These are phyloP conservation scores for Erethizon dorsatum DNA, from an alignment of 2,797 vertebrate species.

Conservation along the genomic window DNA sequence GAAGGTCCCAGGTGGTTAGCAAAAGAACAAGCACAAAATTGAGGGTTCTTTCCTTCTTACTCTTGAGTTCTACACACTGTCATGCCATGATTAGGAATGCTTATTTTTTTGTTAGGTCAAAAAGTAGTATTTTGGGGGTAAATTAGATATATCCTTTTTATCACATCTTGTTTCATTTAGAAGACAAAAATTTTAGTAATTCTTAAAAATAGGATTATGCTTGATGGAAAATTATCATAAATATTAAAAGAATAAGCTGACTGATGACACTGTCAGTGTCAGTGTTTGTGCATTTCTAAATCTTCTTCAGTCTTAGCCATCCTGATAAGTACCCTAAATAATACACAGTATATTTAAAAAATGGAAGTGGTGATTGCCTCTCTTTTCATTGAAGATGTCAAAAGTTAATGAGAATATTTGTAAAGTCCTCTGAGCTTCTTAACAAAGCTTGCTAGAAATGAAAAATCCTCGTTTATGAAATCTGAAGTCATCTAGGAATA, in stretches of 20 bases:
- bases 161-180: neutral
- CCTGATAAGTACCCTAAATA: neutral
- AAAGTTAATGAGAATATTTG: constrained; percentile 71
- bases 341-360: neutral
- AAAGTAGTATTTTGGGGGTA: constrained; percentile 1
- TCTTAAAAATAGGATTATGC: constrained; percentile 15
- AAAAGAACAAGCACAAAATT: neutral
- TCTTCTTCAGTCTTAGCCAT: neutral
- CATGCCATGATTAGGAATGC: neutral
- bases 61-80: neutral
- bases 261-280: neutral
- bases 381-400: neutral
- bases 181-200: constrained; percentile 10
- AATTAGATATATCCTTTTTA: constrained; percentile 24
- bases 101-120: neutral
- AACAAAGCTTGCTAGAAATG: constrained; percentile 51
- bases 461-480: constrained; percentile 58
- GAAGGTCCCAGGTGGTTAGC: neutral
- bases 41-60: neutral
- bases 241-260: neutral
- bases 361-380: neutral
- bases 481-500: constrained; percentile 7
- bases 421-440: constrained; percentile 48
- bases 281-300: neutral
- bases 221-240: constrained; percentile 1